Percentiles rank a stretch among this genome's conserved stretches.
Evolutionary conservation across 2,888 invertebrate species (phyloP).

Genomic region (Schrankia costaestrigalis): DNA sequence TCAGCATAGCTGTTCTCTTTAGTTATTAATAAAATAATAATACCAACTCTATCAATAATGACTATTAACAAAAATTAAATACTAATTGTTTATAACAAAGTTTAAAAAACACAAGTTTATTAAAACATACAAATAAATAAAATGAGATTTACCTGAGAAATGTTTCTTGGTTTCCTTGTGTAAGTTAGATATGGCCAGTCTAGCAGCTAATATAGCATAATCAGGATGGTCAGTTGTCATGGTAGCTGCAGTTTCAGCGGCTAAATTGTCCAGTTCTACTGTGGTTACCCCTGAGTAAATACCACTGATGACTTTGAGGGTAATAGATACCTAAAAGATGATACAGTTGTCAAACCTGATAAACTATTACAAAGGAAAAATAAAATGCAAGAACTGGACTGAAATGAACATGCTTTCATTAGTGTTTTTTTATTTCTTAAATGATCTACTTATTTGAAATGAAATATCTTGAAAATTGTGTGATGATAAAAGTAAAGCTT

Average conservation of each 20-base stretch:
- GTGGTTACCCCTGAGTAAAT: conserved; percentile 98
- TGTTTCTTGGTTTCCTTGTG: conserved; percentile 98
- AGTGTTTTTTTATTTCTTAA: too few species aligned
- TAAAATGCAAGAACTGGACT: not conserved
- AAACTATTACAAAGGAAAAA: not conserved
- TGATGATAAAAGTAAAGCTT: too few species aligned
- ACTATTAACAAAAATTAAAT: too few species aligned
- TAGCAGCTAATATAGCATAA: conserved; percentile 93
- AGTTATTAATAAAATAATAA: too few species aligned
- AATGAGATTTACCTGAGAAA: conserved; percentile 88
- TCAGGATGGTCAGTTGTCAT: conserved; percentile 99
- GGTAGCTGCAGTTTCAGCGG: conserved; percentile 99
- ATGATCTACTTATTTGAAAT: not conserved
- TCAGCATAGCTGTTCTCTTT: too few species aligned
- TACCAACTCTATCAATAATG: too few species aligned
- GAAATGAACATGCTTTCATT: not conserved
- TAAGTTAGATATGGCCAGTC: conserved; percentile 97
- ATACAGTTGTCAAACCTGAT: not conserved
- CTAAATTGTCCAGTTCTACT: conserved; percentile 97
- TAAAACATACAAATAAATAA: too few species aligned
- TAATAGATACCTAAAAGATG: conserved; percentile 85
- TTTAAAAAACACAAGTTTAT: too few species aligned
- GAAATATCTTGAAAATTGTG: too few species aligned
- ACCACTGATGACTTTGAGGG: conserved; percentile 95
- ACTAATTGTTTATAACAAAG: too few species aligned